Percentiles rank a stretch among this genome's conserved stretches.
Conservation (phyloP, 2,888 invertebrate genomes). For the Tinea trinotella region DNA sequence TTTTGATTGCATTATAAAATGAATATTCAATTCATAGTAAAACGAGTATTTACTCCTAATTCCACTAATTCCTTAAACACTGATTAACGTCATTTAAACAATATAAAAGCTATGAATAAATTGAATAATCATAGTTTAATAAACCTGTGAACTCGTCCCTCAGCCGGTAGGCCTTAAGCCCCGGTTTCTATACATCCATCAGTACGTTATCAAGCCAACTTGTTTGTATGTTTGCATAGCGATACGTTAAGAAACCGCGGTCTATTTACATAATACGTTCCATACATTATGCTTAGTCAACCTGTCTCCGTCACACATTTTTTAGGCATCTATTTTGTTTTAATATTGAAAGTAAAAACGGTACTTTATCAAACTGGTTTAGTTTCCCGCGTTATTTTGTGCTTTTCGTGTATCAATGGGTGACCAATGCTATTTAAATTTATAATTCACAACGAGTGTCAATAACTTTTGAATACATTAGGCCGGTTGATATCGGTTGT, state of each 20-base stretch:
- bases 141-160: too few relatives aligned
- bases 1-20: too few relatives aligned
- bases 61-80: too few relatives aligned
- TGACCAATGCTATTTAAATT: background rate
- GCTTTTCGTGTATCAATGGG: background rate
- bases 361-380: slow-evolving; percentile 8
- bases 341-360: slow-evolving; percentile 8
- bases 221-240: slow-evolving; percentile 5
- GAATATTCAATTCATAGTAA: too few relatives aligned
- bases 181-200: slow-evolving; percentile 9
- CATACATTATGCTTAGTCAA: slow-evolving; percentile 1
- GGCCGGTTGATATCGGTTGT: too few relatives aligned
- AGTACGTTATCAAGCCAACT: background rate
- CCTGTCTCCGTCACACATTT: slow-evolving; percentile 4
- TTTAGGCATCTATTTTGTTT: background rate
- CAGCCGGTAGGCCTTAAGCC: too few relatives aligned
- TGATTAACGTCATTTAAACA: too few relatives aligned
- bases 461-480: too few relatives aligned
- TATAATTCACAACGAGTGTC: too few relatives aligned
- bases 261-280: slow-evolving; percentile 10
- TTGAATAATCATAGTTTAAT: too few relatives aligned
- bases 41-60: too few relatives aligned
- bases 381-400: slow-evolving; percentile 7
- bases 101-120: too few relatives aligned
- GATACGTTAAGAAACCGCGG: slow-evolving; percentile 10